Conservation (phyloP, 2,797 vertebrate genomes). For the Siniperca scherzeri region DNA sequence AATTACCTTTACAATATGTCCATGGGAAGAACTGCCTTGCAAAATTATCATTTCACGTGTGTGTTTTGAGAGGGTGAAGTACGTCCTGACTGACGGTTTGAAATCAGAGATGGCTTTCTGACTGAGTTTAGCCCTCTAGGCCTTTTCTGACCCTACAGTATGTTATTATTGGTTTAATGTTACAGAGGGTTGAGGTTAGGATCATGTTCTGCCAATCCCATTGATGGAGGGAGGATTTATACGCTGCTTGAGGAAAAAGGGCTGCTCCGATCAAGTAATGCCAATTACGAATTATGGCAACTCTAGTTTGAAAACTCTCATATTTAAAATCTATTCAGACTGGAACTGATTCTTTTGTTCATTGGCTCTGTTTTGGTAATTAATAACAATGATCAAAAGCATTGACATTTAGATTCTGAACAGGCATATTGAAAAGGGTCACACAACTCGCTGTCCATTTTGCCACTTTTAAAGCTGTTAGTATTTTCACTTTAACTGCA, state of each 20-base stretch:
- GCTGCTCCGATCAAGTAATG: constrained; percentile 11
- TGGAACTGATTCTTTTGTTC: constrained; percentile 6
- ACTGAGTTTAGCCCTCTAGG: not conserved
- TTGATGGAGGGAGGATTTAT: not conserved
- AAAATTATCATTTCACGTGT: constrained; percentile 1
- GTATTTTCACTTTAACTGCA: constrained; percentile 67
- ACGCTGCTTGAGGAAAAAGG: not conserved
- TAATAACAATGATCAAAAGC: constrained; percentile 23
- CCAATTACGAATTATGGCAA: not conserved
- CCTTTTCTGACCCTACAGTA: not conserved
- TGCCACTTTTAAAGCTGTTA: constrained; percentile 51
- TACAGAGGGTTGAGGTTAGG: not conserved
- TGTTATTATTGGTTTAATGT: constrained; percentile 26
- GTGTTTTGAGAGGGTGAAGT: constrained; percentile 16
- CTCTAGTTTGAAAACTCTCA: constrained; percentile 2
- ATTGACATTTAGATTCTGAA: constrained; percentile 25
- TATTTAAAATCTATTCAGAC: constrained; percentile 35
- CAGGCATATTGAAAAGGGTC: constrained; percentile 10
- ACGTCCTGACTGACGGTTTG: constrained; percentile 7
- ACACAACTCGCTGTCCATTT: constrained; percentile 44
- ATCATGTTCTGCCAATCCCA: not conserved
- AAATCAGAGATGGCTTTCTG: constrained; percentile 20
- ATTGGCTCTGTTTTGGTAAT: constrained; percentile 20
- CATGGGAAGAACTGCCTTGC: constrained; percentile 25
- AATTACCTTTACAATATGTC: constrained; percentile 6